phyloP scores from a whole-genome alignment of 2,797 vertebrate genomes.

The Halcyon badia region DNA sequence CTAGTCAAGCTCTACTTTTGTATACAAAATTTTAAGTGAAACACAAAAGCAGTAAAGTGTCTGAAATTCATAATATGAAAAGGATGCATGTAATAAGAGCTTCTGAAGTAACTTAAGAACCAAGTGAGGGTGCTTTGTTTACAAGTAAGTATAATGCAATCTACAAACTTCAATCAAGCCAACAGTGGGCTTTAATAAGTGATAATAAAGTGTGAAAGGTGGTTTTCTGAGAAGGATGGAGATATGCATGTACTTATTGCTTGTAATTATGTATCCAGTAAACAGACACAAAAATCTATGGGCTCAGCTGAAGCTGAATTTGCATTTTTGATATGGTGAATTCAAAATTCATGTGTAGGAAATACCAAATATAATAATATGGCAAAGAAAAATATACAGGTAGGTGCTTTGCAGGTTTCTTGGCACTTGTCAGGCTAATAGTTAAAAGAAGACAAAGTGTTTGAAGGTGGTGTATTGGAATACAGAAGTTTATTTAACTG shows the following conservation, averaged over 20 bases:
- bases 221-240: slow-evolving; percentile 7
- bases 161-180: slow-evolving; percentile 69
- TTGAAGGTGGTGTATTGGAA: neutral
- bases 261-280: slow-evolving; percentile 33
- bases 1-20: slow-evolving; percentile 1
- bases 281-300: slow-evolving; percentile 13
- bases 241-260: neutral
- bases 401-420: neutral
- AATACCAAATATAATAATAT: neutral
- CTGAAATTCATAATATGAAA: slow-evolving; percentile 31
- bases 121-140: slow-evolving; percentile 55
- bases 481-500: neutral
- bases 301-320: neutral
- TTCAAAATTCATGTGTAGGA: neutral
- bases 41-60: slow-evolving; percentile 11
- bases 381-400: neutral
- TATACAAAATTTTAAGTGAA: slow-evolving; percentile 27
- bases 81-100: slow-evolving; percentile 21
- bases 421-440: neutral
- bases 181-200: slow-evolving; percentile 39
- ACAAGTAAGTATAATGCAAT: slow-evolving; percentile 58
- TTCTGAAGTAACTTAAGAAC: slow-evolving; percentile 40
- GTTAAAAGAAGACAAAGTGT: neutral
- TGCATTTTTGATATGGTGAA: neutral
- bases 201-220: slow-evolving; percentile 45